phyloP scores from a whole-genome alignment of 2,113 vertebrate genomes.

The Sakesphorus luctuosus region DNA sequence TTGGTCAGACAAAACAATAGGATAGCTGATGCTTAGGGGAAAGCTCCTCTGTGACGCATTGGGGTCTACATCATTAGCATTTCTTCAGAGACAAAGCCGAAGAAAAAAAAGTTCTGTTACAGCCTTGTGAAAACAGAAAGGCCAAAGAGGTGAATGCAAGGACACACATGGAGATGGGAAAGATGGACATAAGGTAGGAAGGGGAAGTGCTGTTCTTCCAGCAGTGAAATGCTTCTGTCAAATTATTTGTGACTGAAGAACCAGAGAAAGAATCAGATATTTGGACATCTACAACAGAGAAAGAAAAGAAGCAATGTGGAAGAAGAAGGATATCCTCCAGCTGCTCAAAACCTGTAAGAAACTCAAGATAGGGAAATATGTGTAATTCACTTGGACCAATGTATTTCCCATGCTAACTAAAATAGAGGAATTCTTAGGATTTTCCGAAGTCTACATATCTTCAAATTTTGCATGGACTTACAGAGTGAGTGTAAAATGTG shows the following conservation, averaged over 20 bases:
- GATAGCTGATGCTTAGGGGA: slow-evolving; percentile 30
- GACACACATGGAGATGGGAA: background rate
- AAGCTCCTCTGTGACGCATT: background rate
- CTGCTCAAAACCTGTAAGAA: background rate
- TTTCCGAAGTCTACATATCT: background rate
- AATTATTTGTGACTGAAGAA: background rate
- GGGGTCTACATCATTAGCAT: background rate
- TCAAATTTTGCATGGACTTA: background rate
- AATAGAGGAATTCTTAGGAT: background rate
- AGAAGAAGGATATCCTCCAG: background rate
- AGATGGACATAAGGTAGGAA: background rate
- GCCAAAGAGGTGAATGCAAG: background rate
- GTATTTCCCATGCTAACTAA: background rate
- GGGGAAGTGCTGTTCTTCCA: background rate
- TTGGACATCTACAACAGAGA: background rate
- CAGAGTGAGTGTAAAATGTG: background rate
- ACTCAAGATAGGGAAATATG: background rate
- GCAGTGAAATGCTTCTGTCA: background rate
- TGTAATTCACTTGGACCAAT: rapidly evolving
- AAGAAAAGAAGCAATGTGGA: background rate
- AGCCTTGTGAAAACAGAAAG: background rate
- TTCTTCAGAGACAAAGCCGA: background rate
- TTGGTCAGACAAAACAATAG: slow-evolving; percentile 60
- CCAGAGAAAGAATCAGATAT: background rate
- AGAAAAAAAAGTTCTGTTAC: background rate